Evolutionary conservation across 2,888 invertebrate genomes (phyloP).

Genomic region (Cheilosia soror): DNA sequence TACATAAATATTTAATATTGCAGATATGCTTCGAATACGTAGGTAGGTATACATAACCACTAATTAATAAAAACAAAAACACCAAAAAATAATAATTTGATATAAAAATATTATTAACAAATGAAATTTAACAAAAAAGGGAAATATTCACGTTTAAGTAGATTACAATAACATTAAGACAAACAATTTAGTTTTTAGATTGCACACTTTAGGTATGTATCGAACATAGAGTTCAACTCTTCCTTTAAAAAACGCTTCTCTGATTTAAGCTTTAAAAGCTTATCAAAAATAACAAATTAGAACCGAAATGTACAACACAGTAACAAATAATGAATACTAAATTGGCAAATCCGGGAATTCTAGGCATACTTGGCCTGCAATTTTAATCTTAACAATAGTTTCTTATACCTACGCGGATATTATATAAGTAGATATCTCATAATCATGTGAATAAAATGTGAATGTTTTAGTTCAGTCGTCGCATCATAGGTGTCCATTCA

Average conservation of each 20-base stretch:
- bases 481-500: slow-evolving; percentile 81
- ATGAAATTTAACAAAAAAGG: slow-evolving; percentile 5
- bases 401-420: slow-evolving; percentile 28
- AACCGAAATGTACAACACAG: slow-evolving; percentile 31
- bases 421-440: slow-evolving; percentile 22
- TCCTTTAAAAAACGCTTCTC: not conserved
- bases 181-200: slow-evolving; percentile 38
- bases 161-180: slow-evolving; percentile 15
- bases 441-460: slow-evolving; percentile 32
- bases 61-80: not conserved
- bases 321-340: slow-evolving; percentile 61
- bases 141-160: not conserved
- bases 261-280: not conserved
- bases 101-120: slow-evolving; percentile 11
- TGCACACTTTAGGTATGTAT: slow-evolving; percentile 53
- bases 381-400: slow-evolving; percentile 36
- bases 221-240: slow-evolving; percentile 8
- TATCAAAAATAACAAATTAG: slow-evolving; percentile 13
- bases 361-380: slow-evolving; percentile 32
- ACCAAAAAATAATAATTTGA: not conserved
- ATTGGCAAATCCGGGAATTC: slow-evolving; percentile 65
- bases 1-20: not conserved
- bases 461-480: slow-evolving; percentile 32
- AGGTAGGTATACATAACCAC: not conserved
- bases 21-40: not conserved